Conservation (phyloP, 2,888 invertebrate genomes). For the Ornithoptera alexandrae region DNA sequence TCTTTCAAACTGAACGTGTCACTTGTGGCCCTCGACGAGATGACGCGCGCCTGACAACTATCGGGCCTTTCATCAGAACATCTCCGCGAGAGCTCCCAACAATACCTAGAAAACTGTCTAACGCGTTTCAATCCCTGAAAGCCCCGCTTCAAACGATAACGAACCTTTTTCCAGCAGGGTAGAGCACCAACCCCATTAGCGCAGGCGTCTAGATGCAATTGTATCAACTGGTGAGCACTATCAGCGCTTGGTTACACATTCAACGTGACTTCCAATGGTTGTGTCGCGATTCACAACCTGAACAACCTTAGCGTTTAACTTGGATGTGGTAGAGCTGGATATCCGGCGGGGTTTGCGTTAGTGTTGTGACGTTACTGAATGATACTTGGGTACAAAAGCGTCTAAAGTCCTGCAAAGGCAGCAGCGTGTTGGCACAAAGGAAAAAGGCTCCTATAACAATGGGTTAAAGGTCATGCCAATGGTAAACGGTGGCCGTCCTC, state of each 20-base stretch:
- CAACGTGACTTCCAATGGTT: slow-evolving; percentile 11
- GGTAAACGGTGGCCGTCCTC: slow-evolving; percentile 40
- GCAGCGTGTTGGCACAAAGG: slow-evolving; percentile 42
- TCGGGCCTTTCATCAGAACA: slow-evolving; percentile 46
- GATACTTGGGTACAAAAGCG: slow-evolving; percentile 38
- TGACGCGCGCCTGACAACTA: slow-evolving; percentile 39
- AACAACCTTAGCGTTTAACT: slow-evolving; percentile 8
- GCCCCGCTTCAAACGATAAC: slow-evolving; percentile 35
- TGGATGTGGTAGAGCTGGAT: too few relatives aligned
- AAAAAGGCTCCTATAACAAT: slow-evolving; percentile 54
- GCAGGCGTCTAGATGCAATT: slow-evolving; percentile 45
- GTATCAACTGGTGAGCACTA: slow-evolving; percentile 52
- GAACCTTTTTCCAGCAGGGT: slow-evolving; percentile 31
- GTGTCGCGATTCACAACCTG: neutral
- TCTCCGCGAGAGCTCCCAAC: slow-evolving; percentile 41
- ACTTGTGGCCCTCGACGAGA: slow-evolving; percentile 33
- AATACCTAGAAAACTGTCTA: slow-evolving; percentile 51
- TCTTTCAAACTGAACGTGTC: slow-evolving; percentile 30
- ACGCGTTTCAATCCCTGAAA: slow-evolving; percentile 43
- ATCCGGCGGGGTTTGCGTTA: too few relatives aligned
- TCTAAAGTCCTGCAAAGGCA: slow-evolving; percentile 53
- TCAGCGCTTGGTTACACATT: slow-evolving; percentile 55
- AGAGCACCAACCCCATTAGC: slow-evolving; percentile 34
- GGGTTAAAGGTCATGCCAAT: slow-evolving; percentile 43
- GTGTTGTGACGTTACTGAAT: slow-evolving; percentile 20